Evolutionary conservation across 2,797 vertebrate genomes (phyloP).

Genomic region (Huso huso): DNA sequence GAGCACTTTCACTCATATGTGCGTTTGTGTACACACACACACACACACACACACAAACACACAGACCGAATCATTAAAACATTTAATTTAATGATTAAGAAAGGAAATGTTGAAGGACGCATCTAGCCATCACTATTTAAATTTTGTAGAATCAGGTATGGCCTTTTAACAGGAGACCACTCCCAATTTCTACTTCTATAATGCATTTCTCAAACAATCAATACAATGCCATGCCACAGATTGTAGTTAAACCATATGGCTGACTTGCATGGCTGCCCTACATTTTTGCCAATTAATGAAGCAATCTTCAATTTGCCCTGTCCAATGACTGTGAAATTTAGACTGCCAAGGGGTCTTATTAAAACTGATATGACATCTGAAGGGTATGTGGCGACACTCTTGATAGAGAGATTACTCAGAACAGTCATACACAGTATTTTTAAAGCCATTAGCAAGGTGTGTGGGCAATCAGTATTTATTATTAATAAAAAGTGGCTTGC

Average conservation of each 20-base stretch:
- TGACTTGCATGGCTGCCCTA: neutral
- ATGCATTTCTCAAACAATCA: neutral
- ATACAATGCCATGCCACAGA: neutral
- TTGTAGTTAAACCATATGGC: neutral
- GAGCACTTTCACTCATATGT: no score
- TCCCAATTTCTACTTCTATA: neutral
- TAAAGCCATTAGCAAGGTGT: neutral
- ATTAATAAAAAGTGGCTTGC: neutral
- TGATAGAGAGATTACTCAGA: neutral
- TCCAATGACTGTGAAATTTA: conserved; percentile 1
- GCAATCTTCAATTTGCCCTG: neutral
- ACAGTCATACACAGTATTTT: conserved; percentile 1
- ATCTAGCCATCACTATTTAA: neutral
- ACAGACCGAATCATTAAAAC: neutral
- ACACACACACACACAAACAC: neutral
- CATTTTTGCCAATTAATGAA: conserved; percentile 11
- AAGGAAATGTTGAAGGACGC: neutral
- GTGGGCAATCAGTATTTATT: neutral
- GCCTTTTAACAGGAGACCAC: neutral
- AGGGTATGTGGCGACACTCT: neutral
- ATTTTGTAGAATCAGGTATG: no score
- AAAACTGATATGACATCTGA: neutral
- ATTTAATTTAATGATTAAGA: neutral
- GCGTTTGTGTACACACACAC: no score
- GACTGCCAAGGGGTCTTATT: neutral